Evolutionary conservation across 2,797 vertebrate genomes (phyloP).

Genomic region (Melanotaenia trifasciata): DNA sequence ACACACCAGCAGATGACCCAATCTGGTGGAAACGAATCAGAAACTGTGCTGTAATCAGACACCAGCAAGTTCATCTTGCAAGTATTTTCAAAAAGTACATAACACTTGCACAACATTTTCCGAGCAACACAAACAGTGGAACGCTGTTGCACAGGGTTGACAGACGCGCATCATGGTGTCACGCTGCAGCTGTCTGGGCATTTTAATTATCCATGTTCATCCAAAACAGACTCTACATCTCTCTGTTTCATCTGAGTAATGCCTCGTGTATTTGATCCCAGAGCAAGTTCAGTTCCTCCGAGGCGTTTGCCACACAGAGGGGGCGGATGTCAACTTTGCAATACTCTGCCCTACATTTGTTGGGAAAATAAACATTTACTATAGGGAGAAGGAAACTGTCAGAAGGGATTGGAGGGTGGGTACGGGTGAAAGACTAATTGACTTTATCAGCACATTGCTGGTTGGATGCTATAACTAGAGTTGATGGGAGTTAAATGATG

Average conservation of each 20-base stretch:
- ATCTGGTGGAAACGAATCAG: background rate
- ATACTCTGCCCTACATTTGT: conserved; percentile 54
- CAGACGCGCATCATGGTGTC: conserved; percentile 7
- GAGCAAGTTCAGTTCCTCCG: conserved; percentile 46
- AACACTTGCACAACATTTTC: conserved; percentile 10
- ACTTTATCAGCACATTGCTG: conserved; percentile 50
- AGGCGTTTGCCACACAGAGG: conserved; percentile 34
- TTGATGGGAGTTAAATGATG: conserved; percentile 29
- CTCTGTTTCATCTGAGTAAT: conserved; percentile 46
- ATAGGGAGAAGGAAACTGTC: conserved; percentile 36
- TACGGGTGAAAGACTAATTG: conserved; percentile 18
- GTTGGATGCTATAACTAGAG: conserved; percentile 29
- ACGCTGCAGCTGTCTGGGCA: conserved; percentile 38
- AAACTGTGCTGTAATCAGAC: background rate
- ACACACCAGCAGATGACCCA: conserved; percentile 20
- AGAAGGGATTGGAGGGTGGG: conserved; percentile 25
- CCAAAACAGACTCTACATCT: conserved; percentile 42
- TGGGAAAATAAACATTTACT: conserved; percentile 59
- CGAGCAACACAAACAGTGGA: background rate
- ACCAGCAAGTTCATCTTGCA: conserved; percentile 3
- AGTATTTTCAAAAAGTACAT: background rate
- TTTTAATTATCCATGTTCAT: conserved; percentile 59
- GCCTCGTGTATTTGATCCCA: conserved; percentile 45
- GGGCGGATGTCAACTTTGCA: conserved; percentile 33
- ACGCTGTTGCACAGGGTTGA: conserved; percentile 3